Conservation (phyloP, 2,113 vertebrate species). For the Mirounga angustirostris region DNA sequence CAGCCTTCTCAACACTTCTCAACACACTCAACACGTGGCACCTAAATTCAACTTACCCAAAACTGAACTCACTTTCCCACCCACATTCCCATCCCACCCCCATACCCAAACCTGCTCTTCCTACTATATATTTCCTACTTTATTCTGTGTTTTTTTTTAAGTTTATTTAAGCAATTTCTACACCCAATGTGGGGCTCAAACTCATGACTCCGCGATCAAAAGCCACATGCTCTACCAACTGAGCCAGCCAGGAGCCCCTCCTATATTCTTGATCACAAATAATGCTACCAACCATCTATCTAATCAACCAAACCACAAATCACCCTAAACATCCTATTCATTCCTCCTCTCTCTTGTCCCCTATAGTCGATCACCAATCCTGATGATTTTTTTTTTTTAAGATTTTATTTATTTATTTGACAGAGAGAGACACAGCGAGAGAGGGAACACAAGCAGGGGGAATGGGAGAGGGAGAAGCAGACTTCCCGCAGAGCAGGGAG, state of each 20-base stretch:
- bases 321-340: background rate
- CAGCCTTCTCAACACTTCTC: background rate
- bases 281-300: background rate
- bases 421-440: too few species aligned
- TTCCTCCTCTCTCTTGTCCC: background rate
- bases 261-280: background rate
- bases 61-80: slow-evolving; percentile 15
- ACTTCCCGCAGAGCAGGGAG: too few species aligned
- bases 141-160: background rate
- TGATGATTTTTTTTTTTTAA: background rate
- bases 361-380: background rate
- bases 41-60: slow-evolving; percentile 31
- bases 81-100: background rate
- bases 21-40: background rate
- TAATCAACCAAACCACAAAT: slow-evolving; percentile 12
- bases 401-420: too few species aligned
- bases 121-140: background rate
- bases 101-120: background rate
- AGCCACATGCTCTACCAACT: background rate
- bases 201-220: background rate
- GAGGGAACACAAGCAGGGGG: too few species aligned
- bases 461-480: too few species aligned
- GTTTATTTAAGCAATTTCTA: background rate
- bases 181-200: background rate
- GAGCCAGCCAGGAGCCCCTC: background rate